Percentiles rank a stretch among this genome's conserved stretches.
Conservation (phyloP, 2,888 invertebrate genomes). For the Mimachlamys varia region DNA sequence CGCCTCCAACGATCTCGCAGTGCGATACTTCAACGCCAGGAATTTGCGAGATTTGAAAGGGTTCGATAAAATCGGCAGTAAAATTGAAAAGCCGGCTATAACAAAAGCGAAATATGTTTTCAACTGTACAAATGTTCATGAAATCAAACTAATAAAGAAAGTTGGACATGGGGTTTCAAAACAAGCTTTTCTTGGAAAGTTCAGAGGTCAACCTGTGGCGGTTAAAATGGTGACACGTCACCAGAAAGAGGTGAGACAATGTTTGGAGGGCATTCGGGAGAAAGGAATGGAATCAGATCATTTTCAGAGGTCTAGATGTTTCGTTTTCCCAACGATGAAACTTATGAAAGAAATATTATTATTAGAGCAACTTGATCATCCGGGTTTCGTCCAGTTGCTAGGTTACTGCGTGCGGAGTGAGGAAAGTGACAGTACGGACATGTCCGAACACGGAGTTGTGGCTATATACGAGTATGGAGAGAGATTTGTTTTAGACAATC, state of each 20-base stretch:
- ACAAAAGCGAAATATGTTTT: constrained; percentile 59
- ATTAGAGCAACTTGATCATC: constrained; percentile 74
- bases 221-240: constrained; percentile 79
- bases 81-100: background rate
- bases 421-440: constrained; percentile 76
- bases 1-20: background rate
- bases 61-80: constrained; percentile 29
- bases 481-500: constrained; percentile 67
- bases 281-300: constrained; percentile 44
- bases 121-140: constrained; percentile 74
- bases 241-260: constrained; percentile 73
- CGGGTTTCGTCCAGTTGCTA: constrained; percentile 72
- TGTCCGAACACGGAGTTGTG: constrained; percentile 76
- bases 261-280: constrained; percentile 65
- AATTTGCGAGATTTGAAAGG: constrained; percentile 39
- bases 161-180: constrained; percentile 78
- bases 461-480: constrained; percentile 76
- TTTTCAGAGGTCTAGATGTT: constrained; percentile 66
- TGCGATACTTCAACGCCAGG: constrained; percentile 8
- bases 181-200: constrained; percentile 75
- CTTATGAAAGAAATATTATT: constrained; percentile 79
- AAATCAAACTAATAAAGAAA: constrained; percentile 71
- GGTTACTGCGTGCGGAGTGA: constrained; percentile 79
- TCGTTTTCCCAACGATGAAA: constrained; percentile 75
- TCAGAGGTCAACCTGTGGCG: constrained; percentile 68